phyloP scores from a whole-genome alignment of 2,888 invertebrate species.

The Eurytoma californica region DNA sequence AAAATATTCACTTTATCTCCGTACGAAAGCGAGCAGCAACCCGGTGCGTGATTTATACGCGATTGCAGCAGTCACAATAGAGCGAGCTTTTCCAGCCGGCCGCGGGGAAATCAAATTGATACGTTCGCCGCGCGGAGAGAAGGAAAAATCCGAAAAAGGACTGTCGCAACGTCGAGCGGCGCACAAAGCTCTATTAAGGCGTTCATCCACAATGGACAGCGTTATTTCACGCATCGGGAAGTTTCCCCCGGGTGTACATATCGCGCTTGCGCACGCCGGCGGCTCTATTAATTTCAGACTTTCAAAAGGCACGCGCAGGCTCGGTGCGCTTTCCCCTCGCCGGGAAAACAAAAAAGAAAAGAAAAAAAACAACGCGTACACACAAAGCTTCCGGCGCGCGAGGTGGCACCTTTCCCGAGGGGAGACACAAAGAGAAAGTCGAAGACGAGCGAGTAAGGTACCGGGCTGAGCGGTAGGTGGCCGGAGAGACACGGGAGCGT shows the following conservation, averaged over 20 bases:
- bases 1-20: too few relatives aligned
- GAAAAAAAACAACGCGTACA: neutral
- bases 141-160: slow-evolving; percentile 10
- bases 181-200: slow-evolving; percentile 36
- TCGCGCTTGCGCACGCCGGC: neutral
- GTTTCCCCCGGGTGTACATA: slow-evolving; percentile 2
- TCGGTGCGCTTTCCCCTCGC: neutral
- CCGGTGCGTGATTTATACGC: too few relatives aligned
- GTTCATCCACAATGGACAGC: slow-evolving; percentile 26
- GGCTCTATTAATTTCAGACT: slow-evolving; percentile 16
- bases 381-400: neutral
- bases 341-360: neutral
- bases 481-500: neutral
- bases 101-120: neutral
- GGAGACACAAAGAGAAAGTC: slow-evolving; percentile 41
- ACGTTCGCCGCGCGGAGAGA: neutral
- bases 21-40: too few relatives aligned
- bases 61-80: too few relatives aligned
- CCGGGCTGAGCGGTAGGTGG: neutral
- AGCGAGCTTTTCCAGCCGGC: neutral
- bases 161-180: neutral
- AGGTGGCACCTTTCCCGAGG: slow-evolving; percentile 5
- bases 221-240: slow-evolving; percentile 31
- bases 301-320: slow-evolving; percentile 1
- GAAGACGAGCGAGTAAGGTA: neutral